Base-by-base conservation (phyloP, 2,797 vertebrate species). In the Myotis myotis region DNA sequence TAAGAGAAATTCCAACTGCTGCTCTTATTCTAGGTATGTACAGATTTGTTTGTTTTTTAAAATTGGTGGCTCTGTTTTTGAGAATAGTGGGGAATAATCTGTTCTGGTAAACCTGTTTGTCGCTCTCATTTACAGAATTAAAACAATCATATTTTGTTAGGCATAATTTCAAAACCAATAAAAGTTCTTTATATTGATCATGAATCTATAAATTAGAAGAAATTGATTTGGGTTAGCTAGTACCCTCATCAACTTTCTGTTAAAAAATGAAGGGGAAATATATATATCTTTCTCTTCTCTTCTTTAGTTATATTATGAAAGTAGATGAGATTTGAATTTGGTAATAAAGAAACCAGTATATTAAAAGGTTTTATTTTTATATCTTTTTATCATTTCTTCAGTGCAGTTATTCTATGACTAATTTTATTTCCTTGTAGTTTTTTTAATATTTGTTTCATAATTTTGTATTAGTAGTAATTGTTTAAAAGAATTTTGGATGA, bases 1-100 rank as follows among this genome's bases (percentile, higher is more conserved):
- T 98, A 94, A 99, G 97, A 94, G 99, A 99, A 98, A 99, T 99
- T 94, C 99, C 99, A 93, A 98, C 99, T 30, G 99, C 99, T 20
- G 99, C 99, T 89, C 98, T 99, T 68, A 97, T 99, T 92, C 98
- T 99, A 44, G 99, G 99, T 99, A 98, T 83, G 80, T 92, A 53
- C 51, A 17, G 57, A 13, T 74, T 5, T 80, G 13, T 33, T 28
- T 78, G 83, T n/a, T 85, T 92, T 91, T 81, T 93, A 3, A 66
- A 96, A 44, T 86, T 95, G 86, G 30, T 94, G 53, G 15, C 66
- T 92, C 92, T 94, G 10, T 0, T 93, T 16, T 89, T 95, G 87
- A 94, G 36, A 90, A 72, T 90, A 94, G 25, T 86, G 20, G 30
- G 5, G 38, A 96, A 91, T 68, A 47, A 94, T 1, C 94, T 97